phyloP scores from a whole-genome alignment of 2,113 vertebrate genomes.

The Zootoca vivipara region DNA sequence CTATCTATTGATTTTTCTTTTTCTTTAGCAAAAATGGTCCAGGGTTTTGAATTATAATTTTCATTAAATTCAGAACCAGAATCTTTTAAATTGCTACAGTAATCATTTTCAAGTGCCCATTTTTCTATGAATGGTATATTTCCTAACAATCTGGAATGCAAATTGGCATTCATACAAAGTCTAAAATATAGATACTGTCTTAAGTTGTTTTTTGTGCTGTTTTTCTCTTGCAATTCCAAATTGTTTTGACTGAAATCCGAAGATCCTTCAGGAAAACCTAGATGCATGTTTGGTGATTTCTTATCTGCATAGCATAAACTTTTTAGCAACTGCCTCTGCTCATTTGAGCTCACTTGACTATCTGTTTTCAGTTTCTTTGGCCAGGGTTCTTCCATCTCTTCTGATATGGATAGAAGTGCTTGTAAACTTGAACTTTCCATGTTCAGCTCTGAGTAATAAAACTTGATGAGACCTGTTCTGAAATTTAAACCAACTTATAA shows the following conservation, averaged over 20 bases:
- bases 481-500: slow-evolving; percentile 51
- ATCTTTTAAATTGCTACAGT: background rate
- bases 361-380: slow-evolving; percentile 55
- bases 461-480: slow-evolving; percentile 24
- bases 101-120: slow-evolving; percentile 16
- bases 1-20: background rate
- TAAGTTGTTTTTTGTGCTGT: background rate
- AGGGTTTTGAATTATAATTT: background rate
- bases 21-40: background rate
- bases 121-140: slow-evolving; percentile 1
- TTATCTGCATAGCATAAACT: background rate
- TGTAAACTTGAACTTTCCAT: slow-evolving; percentile 46
- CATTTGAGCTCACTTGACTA: background rate
- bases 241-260: slow-evolving; percentile 10
- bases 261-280: slow-evolving; percentile 36
- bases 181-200: slow-evolving; percentile 5
- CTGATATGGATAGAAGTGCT: background rate
- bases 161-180: background rate
- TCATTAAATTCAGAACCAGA: slow-evolving; percentile 37
- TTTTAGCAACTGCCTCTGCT: slow-evolving; percentile 26
- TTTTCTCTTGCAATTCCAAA: slow-evolving; percentile 14
- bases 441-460: background rate
- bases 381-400: slow-evolving; percentile 36
- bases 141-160: background rate
- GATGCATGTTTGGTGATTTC: background rate